Conservation (phyloP, 2,113 vertebrate species). For the Brachionichthys hirsutus region DNA sequence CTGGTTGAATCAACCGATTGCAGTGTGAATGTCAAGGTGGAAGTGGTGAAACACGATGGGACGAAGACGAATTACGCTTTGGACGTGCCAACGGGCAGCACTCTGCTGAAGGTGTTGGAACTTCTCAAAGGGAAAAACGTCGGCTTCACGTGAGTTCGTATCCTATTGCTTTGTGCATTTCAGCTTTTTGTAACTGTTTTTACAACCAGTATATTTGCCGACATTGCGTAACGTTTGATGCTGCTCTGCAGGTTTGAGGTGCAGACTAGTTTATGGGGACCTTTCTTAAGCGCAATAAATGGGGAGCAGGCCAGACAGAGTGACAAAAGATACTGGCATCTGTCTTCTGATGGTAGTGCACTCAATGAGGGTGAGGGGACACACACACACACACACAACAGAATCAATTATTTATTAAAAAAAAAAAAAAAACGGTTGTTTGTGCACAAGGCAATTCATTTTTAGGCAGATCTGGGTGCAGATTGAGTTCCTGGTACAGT, state of each 20-base stretch:
- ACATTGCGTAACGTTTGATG: background rate
- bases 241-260: conserved; percentile 79
- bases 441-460: no score
- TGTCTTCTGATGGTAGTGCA: conserved; percentile 64
- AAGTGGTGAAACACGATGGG: conserved; percentile 70
- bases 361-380: conserved; percentile 81
- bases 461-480: no score
- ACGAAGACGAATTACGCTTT: conserved; percentile 40
- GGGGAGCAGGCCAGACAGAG: conserved; percentile 72
- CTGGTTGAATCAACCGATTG: background rate
- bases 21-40: conserved; percentile 69
- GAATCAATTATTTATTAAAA: no score
- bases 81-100: conserved; percentile 49
- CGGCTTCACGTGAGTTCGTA: conserved; percentile 82
- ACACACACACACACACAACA: conserved; percentile 1
- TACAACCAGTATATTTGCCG: background rate
- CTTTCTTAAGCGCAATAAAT: conserved; percentile 82
- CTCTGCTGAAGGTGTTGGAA: conserved; percentile 79
- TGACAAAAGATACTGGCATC: conserved; percentile 84
- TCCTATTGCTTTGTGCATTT: background rate
- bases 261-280: conserved; percentile 82
- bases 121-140: conserved; percentile 50
- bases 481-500: no score
- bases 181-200: background rate
- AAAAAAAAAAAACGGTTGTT: no score